Percentiles rank a stretch among this genome's conserved stretches.
phyloP scores from a whole-genome alignment of 1,140 invertebrate species.

The Hirudo medicinalis region DNA sequence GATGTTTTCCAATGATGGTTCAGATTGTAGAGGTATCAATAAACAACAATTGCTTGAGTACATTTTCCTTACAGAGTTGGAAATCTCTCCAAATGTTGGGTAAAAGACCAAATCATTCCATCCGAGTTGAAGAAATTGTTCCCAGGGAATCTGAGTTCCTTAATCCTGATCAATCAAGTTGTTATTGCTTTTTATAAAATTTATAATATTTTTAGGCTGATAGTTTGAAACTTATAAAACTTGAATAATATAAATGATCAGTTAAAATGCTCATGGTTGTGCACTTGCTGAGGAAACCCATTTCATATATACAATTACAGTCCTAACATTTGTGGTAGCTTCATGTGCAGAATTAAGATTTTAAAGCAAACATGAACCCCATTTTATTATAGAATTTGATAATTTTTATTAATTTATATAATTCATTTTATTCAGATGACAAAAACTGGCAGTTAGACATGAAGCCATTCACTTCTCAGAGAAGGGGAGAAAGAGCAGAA shows the following conservation, averaged over 20 bases:
- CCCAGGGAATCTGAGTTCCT: conserved; percentile 4
- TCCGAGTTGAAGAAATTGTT: neutral
- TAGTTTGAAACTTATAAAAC: neutral
- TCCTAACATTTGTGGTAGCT: neutral
- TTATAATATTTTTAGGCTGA: neutral
- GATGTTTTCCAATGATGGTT: neutral
- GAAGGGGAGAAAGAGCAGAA: conserved; percentile 25
- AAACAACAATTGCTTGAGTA: too few relatives aligned
- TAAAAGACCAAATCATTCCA: neutral
- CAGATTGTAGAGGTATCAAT: neutral
- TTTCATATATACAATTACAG: neutral
- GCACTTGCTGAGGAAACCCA: neutral
- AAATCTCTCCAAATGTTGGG: neutral
- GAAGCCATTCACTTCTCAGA: conserved; percentile 26
- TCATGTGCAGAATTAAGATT: too few relatives aligned
- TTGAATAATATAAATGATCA: neutral
- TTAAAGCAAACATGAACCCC: neutral
- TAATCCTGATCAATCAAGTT: neutral
- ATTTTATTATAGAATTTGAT: conserved; percentile 4
- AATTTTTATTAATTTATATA: neutral
- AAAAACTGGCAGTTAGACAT: conserved; percentile 25
- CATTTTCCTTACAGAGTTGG: too few relatives aligned
- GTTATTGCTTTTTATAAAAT: neutral
- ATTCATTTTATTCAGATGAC: conserved; percentile 13
- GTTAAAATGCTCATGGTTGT: neutral